Base-by-base conservation (phyloP, 2,888 invertebrate species). In the Epinotia brunnichana region DNA sequence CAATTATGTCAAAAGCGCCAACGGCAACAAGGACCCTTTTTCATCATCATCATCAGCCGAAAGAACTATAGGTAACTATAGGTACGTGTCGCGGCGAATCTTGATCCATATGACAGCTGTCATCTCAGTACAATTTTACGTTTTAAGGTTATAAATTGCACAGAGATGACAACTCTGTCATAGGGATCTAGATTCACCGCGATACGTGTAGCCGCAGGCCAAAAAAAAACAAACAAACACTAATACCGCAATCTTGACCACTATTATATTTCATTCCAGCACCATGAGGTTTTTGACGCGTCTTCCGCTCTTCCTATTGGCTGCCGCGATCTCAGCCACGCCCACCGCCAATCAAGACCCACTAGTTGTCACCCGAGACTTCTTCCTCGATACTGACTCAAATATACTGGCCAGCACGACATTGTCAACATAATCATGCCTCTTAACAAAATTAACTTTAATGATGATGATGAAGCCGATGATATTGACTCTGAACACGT, bases 381-480 rank as follows among this genome's bases (percentile, higher is more conserved):
- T 62, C 56, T 72, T 67, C 13, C n/a, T 19, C n/a, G 56, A 67
- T 4, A 10, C 54, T 9, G 56, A 35, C 35, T 72, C 35, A 72
- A 62, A 48, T 72, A 72, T 48, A 67, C 72, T 35, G 29, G 61
- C 4, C 61, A 67, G 5, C 72, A 72, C 17, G 72, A 62, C 2
- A 72, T 72, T 10, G 67, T 72, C 39, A 62, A 48, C 19, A 19
- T 72, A 56, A n/a, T 54, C 5, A 61, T 67, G 21, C 72, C 72
- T 15, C 61, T 72, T 10, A 72, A 72, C 24, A 51, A 53, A 21
- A 67, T 72, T 4, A 72, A 72, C 21, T 72, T 72, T n/a, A 3
- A 72, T 10, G 70, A 41, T n/a, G 60, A 71, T 9, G 48, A 63
- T 3, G 21, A 63, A 0, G 0, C 9, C 15, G 29, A 62, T 0